Conservation (phyloP, 2,113 vertebrate genomes). For the Pterocles burchelli region DNA sequence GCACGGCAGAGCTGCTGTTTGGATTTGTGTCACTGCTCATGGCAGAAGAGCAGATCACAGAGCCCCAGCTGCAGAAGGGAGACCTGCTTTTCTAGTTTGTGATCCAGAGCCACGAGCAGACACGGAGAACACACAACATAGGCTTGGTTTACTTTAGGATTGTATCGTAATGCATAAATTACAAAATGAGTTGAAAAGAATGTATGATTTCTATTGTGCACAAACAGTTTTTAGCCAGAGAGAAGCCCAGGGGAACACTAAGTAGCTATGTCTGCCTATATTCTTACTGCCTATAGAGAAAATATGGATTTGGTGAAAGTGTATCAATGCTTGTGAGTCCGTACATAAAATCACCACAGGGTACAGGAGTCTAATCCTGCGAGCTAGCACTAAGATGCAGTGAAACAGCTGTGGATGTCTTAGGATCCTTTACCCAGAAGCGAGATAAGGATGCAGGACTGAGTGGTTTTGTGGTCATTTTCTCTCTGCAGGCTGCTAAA, state of each 20-base stretch:
- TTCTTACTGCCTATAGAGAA: not conserved
- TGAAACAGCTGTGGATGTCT: not conserved
- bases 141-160: not conserved
- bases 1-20: not conserved
- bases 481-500: conserved; percentile 74
- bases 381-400: not conserved
- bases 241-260: not conserved
- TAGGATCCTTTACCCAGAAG: not conserved
- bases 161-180: not conserved
- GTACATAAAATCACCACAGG: not conserved
- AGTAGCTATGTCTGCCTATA: not conserved
- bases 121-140: too few species aligned
- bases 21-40: not conserved
- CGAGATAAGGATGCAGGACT: not conserved
- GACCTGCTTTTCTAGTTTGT: not conserved
- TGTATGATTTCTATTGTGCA: not conserved
- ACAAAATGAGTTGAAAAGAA: not conserved
- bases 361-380: fast-evolving
- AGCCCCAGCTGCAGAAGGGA: not conserved
- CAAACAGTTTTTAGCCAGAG: not conserved
- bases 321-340: not conserved
- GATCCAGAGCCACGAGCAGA: not conserved
- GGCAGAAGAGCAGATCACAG: not conserved
- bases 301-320: not conserved
- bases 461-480: not conserved